These are phyloP conservation scores for Ramphastos sulfuratus DNA, from an alignment of 2,113 vertebrate species.

Conservation along the genomic window DNA sequence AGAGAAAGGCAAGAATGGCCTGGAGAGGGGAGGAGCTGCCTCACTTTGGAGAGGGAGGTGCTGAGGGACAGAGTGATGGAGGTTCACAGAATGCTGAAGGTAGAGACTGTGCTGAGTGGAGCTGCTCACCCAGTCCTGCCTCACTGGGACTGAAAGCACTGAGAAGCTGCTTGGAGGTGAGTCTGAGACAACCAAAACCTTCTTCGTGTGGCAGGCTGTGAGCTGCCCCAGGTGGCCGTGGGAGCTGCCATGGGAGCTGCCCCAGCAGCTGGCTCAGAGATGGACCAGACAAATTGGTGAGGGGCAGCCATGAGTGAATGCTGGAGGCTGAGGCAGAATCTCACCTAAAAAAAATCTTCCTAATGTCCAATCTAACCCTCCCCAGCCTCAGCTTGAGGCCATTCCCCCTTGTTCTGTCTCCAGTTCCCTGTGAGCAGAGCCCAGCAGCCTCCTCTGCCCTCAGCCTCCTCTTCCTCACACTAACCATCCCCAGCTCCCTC, in stretches of 20 bases:
- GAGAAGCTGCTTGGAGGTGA: accelerated
- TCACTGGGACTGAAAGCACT: accelerated
- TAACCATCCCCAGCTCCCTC: too few relatives aligned
- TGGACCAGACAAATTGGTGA: accelerated
- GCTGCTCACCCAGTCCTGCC: not conserved
- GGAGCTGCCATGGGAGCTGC: too few relatives aligned
- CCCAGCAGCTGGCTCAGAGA: too few relatives aligned
- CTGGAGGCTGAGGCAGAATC: not conserved
- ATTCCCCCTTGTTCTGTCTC: too few relatives aligned
- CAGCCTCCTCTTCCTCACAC: too few relatives aligned
- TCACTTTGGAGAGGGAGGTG: not conserved
- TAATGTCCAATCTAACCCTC: too few relatives aligned
- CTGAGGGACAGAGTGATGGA: not conserved
- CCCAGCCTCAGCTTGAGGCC: too few relatives aligned
- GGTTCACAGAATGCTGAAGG: not conserved
- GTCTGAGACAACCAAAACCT: not conserved
- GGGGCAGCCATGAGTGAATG: accelerated
- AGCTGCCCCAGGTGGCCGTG: not conserved
- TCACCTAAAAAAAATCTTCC: not conserved
- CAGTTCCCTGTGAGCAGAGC: too few relatives aligned
- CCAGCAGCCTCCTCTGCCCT: too few relatives aligned
- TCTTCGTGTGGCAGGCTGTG: accelerated
- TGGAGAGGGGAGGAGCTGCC: not conserved
- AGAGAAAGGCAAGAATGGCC: not conserved
- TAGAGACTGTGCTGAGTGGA: not conserved